phyloP scores from a whole-genome alignment of 2,888 invertebrate species.

The Ischnus inquisitorius region DNA sequence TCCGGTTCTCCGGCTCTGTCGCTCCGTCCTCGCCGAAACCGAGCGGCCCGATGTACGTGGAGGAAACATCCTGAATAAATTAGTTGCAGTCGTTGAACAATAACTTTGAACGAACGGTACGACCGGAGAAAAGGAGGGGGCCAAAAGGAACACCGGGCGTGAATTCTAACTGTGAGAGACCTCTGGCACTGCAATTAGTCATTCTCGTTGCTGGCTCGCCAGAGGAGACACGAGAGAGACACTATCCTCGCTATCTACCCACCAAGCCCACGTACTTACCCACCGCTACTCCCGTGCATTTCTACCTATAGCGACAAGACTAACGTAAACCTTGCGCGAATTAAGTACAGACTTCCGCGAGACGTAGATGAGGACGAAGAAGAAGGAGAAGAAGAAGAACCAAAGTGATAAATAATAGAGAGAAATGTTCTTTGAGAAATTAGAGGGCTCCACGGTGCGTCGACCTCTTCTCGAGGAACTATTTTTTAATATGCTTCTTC shows the following conservation, averaged over 20 bases:
- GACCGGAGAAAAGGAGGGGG: constrained; percentile 60
- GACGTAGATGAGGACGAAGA: constrained; percentile 9
- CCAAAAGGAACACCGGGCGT: constrained; percentile 56
- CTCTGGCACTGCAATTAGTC: constrained; percentile 68
- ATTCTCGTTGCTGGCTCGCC: constrained; percentile 58
- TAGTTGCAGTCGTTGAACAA: constrained; percentile 70
- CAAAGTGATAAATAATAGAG: constrained; percentile 59
- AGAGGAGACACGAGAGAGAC: constrained; percentile 45
- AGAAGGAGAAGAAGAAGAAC: not conserved
- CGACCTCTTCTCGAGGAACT: constrained; percentile 1
- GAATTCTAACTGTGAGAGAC: constrained; percentile 56
- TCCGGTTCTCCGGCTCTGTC: constrained; percentile 30
- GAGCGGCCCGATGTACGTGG: constrained; percentile 22
- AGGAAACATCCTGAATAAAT: constrained; percentile 70
- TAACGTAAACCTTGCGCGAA: constrained; percentile 57
- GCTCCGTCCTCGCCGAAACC: not conserved
- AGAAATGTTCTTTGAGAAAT: constrained; percentile 64
- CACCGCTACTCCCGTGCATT: constrained; percentile 11
- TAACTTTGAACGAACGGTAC: constrained; percentile 64
- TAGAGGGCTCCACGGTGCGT: constrained; percentile 51
- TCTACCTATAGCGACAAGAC: constrained; percentile 25
- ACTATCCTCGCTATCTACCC: constrained; percentile 27
- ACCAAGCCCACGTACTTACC: constrained; percentile 4
- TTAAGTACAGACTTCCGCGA: constrained; percentile 64
- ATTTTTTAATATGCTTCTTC: constrained; percentile 46